Base-by-base conservation (phyloP, 2,888 invertebrate species). In the Tetranychus piercei region DNA sequence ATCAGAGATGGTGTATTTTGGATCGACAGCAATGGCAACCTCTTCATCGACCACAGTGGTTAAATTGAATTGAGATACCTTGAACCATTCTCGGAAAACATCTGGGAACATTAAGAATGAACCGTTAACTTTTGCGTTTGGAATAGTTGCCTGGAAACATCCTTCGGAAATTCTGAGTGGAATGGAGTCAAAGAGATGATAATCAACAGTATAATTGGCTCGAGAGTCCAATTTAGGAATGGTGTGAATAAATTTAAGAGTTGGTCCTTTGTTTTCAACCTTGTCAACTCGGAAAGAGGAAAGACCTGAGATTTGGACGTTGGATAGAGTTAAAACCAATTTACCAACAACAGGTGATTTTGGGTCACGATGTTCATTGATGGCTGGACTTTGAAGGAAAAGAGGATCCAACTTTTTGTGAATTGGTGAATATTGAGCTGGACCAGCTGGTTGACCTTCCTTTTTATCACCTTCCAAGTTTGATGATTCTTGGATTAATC, bases 181-280 rank as follows among this genome's bases (percentile, higher is more conserved):
- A 67, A 73, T 73, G 22, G 23, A 7, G 20, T 73, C 73, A 7
- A 73, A 73, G 5, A 73, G 44, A 73, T 73, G 66, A 44, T 73
- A 73, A 43, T 73, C 73, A 67, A 73, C 69, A 22, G 73, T 73
- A 20, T 73, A 73, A 67, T 73, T 73, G 22, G 73, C 73, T 18
- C 15, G 15, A 15, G 69, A 67, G 20, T 73, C 73, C 23, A 73
- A 67, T 44, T 67, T 66, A 6, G 73, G 73, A 44, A 73, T 73
- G 15, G 43, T 66, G 69, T 73, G 73, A 9, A 43, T 44, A 22
- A 73, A 73, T 8, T 67, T 43, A 8, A 73, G 66, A 11, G 43
- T 73, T 73, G 43, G 34, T 18, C 73, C 73, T 11, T 67, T 20
- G 69, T 45, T 45, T 15, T 66, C 66, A 9, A 73, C 43, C 11